Conservation (phyloP, 2,797 vertebrate genomes). For the Rhinophrynus dorsalis region DNA sequence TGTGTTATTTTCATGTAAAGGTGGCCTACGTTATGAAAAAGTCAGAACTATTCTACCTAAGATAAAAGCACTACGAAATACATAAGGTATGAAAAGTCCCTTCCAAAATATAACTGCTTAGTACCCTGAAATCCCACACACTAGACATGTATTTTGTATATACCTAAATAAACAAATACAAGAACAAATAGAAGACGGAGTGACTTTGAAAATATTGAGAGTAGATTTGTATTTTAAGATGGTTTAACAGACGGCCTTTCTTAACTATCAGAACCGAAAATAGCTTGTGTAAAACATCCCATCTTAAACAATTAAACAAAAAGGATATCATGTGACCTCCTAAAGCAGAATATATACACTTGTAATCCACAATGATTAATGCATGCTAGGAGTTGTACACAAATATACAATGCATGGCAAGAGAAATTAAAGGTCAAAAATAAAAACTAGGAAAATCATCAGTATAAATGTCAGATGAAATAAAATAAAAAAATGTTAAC, state of each 20-base stretch:
- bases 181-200: too few species aligned
- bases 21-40: too few species aligned
- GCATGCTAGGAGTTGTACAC: constrained; percentile 54
- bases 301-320: constrained; percentile 57
- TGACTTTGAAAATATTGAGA: not conserved
- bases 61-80: too few species aligned
- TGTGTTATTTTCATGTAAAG: too few species aligned
- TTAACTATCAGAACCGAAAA: constrained; percentile 50
- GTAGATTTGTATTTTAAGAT: not conserved
- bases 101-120: too few species aligned
- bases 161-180: too few species aligned
- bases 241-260: constrained; percentile 35
- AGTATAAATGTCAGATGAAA: too few species aligned
- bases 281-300: constrained; percentile 51
- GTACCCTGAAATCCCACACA: too few species aligned
- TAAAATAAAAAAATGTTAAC: constrained; percentile 2
- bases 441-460: constrained; percentile 31
- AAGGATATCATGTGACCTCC: constrained; percentile 43
- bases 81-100: too few species aligned
- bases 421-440: constrained; percentile 51
- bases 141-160: too few species aligned
- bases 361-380: constrained; percentile 57
- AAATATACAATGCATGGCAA: constrained; percentile 54
- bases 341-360: constrained; percentile 57
- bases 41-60: too few species aligned